A percentile compares a stretch with the other conserved stretches of the same genome.
Conservation (phyloP, 2,797 vertebrate species). For the Ciconia nigra region DNA sequence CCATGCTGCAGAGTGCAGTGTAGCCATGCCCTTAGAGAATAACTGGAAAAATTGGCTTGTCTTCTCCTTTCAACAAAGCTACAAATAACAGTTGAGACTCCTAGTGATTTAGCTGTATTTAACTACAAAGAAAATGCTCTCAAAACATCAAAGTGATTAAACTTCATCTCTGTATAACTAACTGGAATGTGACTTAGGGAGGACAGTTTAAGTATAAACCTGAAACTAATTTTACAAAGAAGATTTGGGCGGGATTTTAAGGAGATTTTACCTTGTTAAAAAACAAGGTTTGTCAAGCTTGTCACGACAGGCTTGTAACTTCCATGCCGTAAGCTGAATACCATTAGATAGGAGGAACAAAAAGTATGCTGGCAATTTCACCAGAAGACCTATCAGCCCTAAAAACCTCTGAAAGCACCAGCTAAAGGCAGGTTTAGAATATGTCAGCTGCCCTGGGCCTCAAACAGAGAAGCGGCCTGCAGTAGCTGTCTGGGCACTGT, state of each 20-base stretch:
- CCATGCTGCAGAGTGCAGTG: background rate
- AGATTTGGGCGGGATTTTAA: background rate
- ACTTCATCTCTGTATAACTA: background rate
- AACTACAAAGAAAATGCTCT: background rate
- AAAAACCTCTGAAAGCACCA: background rate
- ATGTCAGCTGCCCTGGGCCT: background rate
- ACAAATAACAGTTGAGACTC: background rate
- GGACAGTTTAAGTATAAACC: background rate
- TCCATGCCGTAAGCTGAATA: background rate
- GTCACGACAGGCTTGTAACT: background rate
- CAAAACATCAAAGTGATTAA: background rate
- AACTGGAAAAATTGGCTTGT: background rate
- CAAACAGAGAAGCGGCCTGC: background rate
- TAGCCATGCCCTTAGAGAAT: background rate
- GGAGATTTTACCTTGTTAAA: background rate
- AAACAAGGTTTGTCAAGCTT: background rate
- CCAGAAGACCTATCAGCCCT: background rate
- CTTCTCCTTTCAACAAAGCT: background rate
- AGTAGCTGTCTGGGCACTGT: background rate
- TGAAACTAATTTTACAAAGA: background rate
- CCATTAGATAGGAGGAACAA: background rate
- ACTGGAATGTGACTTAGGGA: background rate
- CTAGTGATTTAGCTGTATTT: background rate
- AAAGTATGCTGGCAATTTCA: background rate
- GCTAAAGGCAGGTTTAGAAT: background rate